phyloP scores from a whole-genome alignment of 2,888 invertebrate species.

The Drosophila formosana region DNA sequence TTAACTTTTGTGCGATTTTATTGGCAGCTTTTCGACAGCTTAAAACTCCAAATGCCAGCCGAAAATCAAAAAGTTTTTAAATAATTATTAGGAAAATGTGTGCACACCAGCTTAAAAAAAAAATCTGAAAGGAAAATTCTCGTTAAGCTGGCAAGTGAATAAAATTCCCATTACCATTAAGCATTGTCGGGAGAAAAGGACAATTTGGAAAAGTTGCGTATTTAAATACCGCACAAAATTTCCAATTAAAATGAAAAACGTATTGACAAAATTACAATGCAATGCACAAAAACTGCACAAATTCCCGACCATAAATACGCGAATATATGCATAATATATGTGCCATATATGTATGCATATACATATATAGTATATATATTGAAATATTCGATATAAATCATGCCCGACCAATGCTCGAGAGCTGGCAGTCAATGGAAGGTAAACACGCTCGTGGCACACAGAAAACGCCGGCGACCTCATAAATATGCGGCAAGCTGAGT shows the following conservation, averaged over 20 bases:
- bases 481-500: slow-evolving; percentile 33
- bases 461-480: slow-evolving; percentile 19
- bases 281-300: slow-evolving; percentile 16
- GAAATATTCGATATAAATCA: slow-evolving; percentile 36
- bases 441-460: slow-evolving; percentile 38
- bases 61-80: slow-evolving; percentile 39
- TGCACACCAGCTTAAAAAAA: slow-evolving; percentile 22
- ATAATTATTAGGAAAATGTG: slow-evolving; percentile 28
- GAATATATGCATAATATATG: background rate
- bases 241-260: slow-evolving; percentile 23
- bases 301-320: slow-evolving; percentile 26
- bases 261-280: slow-evolving; percentile 19
- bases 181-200: background rate
- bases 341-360: too few species aligned
- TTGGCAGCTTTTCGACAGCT: slow-evolving; percentile 40
- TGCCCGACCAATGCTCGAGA: slow-evolving; percentile 22
- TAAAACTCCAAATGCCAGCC: slow-evolving; percentile 15
- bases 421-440: slow-evolving; percentile 48
- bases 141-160: slow-evolving; percentile 12
- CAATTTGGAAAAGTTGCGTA: slow-evolving; percentile 4
- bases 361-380: slow-evolving; percentile 3
- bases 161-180: slow-evolving; percentile 9
- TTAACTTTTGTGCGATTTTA: slow-evolving; percentile 35
- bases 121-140: background rate
- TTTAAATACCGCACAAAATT: slow-evolving; percentile 12